phyloP scores from a whole-genome alignment of 2,797 vertebrate genomes.

The Alfaro cultratus region DNA sequence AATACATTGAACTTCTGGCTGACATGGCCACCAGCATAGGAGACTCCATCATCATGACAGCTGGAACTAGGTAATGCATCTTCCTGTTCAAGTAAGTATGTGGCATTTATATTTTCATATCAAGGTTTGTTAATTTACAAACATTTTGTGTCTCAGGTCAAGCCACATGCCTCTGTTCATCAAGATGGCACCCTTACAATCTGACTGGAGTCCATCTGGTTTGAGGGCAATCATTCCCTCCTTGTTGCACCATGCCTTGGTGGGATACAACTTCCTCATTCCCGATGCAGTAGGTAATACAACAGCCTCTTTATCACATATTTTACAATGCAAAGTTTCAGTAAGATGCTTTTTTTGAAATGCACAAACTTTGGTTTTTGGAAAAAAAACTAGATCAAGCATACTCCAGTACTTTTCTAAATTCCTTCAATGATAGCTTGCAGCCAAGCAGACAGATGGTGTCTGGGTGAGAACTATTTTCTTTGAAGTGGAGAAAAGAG shows the following conservation, averaged over 20 bases:
- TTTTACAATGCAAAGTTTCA: neutral
- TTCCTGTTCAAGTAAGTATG: neutral
- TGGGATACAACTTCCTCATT: slow-evolving; percentile 96
- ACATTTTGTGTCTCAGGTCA: slow-evolving; percentile 72
- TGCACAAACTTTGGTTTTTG: neutral
- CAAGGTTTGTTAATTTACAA: neutral
- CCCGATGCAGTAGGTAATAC: slow-evolving; percentile 91
- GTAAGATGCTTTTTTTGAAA: slow-evolving; percentile 4
- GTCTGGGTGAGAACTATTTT: slow-evolving; percentile 30
- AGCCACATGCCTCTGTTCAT: slow-evolving; percentile 87
- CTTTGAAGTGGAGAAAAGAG: slow-evolving; percentile 48
- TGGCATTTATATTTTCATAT: neutral
- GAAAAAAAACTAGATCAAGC: neutral
- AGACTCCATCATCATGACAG: slow-evolving; percentile 83
- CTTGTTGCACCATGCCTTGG: slow-evolving; percentile 89
- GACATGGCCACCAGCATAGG: slow-evolving; percentile 81
- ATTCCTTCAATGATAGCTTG: slow-evolving; percentile 38
- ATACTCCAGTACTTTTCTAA: slow-evolving; percentile 38
- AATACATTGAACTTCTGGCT: slow-evolving; percentile 80
- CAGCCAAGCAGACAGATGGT: slow-evolving; percentile 27
- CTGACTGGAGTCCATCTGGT: slow-evolving; percentile 87
- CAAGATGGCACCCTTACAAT: slow-evolving; percentile 83
- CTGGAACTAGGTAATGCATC: slow-evolving; percentile 82
- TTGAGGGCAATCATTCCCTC: slow-evolving; percentile 91
- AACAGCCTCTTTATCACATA: slow-evolving; percentile 37